Base-by-base conservation (phyloP, 2,113 vertebrate genomes). In the Sinocyclocheilus anshuiensis region DNA sequence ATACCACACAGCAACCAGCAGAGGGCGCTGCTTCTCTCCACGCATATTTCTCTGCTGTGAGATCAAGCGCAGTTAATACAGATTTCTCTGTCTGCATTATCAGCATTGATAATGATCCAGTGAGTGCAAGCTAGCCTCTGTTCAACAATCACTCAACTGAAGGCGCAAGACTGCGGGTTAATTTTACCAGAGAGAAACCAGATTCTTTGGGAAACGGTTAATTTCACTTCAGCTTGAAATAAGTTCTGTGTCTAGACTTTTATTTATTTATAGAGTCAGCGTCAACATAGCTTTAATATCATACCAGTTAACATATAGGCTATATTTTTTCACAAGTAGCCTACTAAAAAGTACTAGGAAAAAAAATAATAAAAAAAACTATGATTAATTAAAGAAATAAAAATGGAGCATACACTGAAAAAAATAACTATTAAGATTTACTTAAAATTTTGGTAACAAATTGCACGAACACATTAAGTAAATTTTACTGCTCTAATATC, bases 1-100 rank as follows among this genome's bases (percentile, higher is more conserved):
- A 8, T 42, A 9, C 42, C 50, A 1, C 0, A 29, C 0, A 9
- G 8, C 48, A 3, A 20, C 89, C 92, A 91, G 87, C 85, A 92
- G 92, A 87, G 84, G 90, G 88, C 26, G 86, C 29, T 3, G 36
- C 63, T 61, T 42, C 42, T 50, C 13, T 69, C 7, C 42, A 33
- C 15, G 6, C 4, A 57, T 57, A 16, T 53, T 53, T 39, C 26
- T 71, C 45, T 36, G 18, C 57, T 65, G 45, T 71, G 13, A 39
- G 33, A 39, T 45, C 10, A 45, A 29, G 22, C 33, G 2, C 36
- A 5, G 45, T 48, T 13, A 13, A 71, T 53, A 18, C 53, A 76
- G 33, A 24, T 77, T 53, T 55, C 15, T 77, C 48, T 77, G 48
- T 55, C 42, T 26, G 72, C 42, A 48, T 45, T 15, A 6, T 76